phyloP scores from a whole-genome alignment of 1,140 invertebrate species.

The Habropoda laboriosa region DNA sequence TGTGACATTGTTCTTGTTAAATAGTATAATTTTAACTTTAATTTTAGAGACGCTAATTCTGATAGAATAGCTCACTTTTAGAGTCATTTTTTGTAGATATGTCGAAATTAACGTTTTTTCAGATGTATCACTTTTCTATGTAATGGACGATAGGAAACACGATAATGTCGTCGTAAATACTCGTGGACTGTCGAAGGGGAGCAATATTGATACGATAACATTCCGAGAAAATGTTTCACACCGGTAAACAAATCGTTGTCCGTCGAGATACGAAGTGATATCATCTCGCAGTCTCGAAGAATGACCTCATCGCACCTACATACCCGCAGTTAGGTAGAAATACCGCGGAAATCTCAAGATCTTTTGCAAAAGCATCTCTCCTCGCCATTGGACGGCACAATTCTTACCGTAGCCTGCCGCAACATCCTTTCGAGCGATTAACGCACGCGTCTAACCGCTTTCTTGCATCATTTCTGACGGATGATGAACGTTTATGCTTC shows the following conservation, averaged over 20 bases:
- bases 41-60: too few species aligned
- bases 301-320: conserved; percentile 49
- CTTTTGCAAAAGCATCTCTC: conserved; percentile 12
- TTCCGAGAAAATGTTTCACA: background rate
- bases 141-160: background rate
- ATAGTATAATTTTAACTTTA: too few species aligned
- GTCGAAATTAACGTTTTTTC: too few species aligned
- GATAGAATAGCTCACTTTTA: too few species aligned
- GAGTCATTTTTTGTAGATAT: too few species aligned
- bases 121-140: background rate
- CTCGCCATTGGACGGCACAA: background rate
- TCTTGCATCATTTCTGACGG: background rate
- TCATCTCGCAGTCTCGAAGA: conserved; percentile 34
- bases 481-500: background rate
- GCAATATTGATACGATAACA: background rate
- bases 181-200: background rate
- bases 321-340: conserved; percentile 23
- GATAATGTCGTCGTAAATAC: background rate
- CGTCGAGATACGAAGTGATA: conserved; percentile 37
- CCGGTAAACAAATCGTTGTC: conserved; percentile 35
- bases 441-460: background rate
- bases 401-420: background rate
- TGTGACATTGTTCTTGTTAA: too few species aligned
- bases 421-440: conserved; percentile 15
- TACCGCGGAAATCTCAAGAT: conserved; percentile 27